A percentile compares a stretch with the other conserved stretches of the same genome.
phyloP scores from a whole-genome alignment of 2,113 vertebrate species.

The Patagioenas fasciata region DNA sequence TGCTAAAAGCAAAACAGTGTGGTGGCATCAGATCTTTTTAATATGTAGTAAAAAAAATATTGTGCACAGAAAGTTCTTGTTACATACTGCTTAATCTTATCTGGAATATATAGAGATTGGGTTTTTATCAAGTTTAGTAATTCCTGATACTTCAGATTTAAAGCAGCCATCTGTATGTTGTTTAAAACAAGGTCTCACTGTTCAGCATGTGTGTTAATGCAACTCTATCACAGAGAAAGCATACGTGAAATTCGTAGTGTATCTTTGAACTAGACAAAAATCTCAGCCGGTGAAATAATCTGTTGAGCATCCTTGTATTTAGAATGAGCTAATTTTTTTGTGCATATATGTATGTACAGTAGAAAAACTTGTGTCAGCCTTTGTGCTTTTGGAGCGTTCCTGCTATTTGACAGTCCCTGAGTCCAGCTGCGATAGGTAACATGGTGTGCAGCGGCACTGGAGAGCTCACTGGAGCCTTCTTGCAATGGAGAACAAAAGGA shows the following conservation, averaged over 20 bases:
- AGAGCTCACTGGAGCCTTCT: not conserved
- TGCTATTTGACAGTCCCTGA: not conserved
- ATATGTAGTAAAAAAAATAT: not conserved
- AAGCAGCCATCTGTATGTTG: not conserved
- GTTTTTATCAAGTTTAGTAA: not conserved
- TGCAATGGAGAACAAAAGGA: not conserved
- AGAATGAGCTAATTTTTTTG: fast-evolving
- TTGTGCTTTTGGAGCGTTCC: not conserved
- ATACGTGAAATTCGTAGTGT: not conserved
- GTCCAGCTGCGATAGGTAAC: not conserved
- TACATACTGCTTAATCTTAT: not conserved
- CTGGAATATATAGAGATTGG: not conserved
- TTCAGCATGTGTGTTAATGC: not conserved
- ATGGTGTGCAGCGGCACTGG: not conserved
- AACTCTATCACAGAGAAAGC: not conserved
- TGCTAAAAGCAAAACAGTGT: not conserved
- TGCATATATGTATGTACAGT: fast-evolving
- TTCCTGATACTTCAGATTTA: not conserved
- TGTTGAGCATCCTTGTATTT: not conserved
- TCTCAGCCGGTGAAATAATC: not conserved
- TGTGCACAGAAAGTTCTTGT: not conserved
- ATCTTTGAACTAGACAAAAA: not conserved
- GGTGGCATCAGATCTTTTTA: not conserved
- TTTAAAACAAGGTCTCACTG: not conserved
- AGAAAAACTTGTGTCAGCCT: not conserved